phyloP scores from a whole-genome alignment of 2,113 vertebrate genomes.

The Chloropsis cyanopogon region DNA sequence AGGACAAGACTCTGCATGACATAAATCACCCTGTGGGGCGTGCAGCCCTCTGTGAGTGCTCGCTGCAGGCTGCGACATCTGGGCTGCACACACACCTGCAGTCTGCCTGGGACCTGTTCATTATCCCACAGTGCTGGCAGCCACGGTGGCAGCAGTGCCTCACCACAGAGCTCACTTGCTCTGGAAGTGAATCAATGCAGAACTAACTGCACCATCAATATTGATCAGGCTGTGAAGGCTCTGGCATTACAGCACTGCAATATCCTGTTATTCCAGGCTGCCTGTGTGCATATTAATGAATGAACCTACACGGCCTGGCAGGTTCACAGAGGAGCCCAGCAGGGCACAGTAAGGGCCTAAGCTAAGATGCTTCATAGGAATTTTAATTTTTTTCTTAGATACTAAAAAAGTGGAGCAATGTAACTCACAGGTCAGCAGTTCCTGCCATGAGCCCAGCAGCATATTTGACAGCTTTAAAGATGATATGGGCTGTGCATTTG shows the following conservation, averaged over 20 bases:
- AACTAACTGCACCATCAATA: background rate
- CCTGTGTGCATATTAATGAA: background rate
- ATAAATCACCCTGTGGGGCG: background rate
- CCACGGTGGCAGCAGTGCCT: background rate
- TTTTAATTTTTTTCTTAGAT: background rate
- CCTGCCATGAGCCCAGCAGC: background rate
- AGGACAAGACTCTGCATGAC: background rate
- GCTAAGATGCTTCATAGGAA: background rate
- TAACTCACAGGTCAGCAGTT: background rate
- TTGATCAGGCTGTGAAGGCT: background rate
- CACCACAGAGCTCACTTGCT: background rate
- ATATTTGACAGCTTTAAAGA: background rate
- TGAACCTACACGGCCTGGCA: background rate
- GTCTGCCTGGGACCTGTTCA: background rate
- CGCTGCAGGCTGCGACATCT: fast-evolving
- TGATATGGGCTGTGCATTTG: background rate
- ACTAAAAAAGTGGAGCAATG: background rate
- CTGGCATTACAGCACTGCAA: background rate
- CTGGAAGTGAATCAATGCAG: background rate
- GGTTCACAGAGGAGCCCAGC: background rate
- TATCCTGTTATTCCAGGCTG: background rate
- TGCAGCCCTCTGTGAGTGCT: background rate
- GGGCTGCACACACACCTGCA: background rate
- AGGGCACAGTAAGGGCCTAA: background rate
- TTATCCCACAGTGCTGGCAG: background rate